These are phyloP conservation scores for Aplochiton taeniatus DNA, from an alignment of 2,797 vertebrate species.

Conservation along the genomic window DNA sequence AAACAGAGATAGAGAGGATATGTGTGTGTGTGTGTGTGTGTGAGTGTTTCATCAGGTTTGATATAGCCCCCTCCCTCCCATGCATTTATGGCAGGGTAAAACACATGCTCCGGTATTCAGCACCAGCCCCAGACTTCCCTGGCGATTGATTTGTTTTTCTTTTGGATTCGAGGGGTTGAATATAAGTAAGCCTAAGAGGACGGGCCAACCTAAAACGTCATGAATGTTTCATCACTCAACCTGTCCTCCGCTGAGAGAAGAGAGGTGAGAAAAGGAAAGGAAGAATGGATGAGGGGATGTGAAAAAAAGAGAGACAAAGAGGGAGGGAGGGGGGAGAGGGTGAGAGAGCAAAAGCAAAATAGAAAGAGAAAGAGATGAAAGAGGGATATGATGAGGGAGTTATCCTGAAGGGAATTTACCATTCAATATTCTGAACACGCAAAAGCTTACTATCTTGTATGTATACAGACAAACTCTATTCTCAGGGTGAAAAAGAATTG, in stretches of 20 bases:
- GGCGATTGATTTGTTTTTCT: slow-evolving; percentile 61
- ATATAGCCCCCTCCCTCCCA: slow-evolving; percentile 3
- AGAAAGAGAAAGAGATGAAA: slow-evolving; percentile 19
- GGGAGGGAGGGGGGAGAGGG: neutral
- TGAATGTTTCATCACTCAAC: slow-evolving; percentile 77
- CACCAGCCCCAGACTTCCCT: slow-evolving; percentile 48
- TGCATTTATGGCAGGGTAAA: slow-evolving; percentile 18
- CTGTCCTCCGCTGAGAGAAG: slow-evolving; percentile 33
- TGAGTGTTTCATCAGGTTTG: neutral
- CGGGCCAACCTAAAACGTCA: slow-evolving; percentile 70
- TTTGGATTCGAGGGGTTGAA: slow-evolving; percentile 48
- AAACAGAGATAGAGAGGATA: slow-evolving; percentile 22
- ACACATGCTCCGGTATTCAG: slow-evolving; percentile 35
- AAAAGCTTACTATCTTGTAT: too few relatives aligned
- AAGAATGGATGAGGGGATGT: slow-evolving; percentile 14
- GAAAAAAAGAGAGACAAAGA: neutral
- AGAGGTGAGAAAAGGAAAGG: slow-evolving; percentile 30
- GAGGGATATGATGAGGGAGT: too few relatives aligned
- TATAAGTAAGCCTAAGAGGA: slow-evolving; percentile 56
- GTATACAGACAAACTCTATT: too few relatives aligned
- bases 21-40: slow-evolving; percentile 12
- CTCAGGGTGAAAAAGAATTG: too few relatives aligned
- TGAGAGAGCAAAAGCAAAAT: slow-evolving; percentile 30
- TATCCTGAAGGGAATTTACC: slow-evolving; percentile 23
- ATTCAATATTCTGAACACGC: too few relatives aligned